A percentile compares a stretch with the other conserved stretches of the same genome.
Conservation (phyloP, 2,888 invertebrate genomes). For the Deroplatys truncata region DNA sequence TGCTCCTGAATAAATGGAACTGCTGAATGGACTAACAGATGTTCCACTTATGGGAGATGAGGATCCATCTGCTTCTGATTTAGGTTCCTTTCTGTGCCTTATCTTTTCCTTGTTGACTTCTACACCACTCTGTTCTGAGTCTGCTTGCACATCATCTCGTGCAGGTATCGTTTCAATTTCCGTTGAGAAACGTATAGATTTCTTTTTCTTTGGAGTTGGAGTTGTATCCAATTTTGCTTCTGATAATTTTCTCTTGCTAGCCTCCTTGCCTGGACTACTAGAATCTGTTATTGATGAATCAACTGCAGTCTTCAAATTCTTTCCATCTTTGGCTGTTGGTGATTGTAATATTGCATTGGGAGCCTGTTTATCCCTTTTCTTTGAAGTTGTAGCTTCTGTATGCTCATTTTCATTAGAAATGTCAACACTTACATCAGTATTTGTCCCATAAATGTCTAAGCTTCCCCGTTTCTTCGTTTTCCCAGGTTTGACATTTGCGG, state of each 20-base stretch:
- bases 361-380: too few species aligned
- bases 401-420: too few species aligned
- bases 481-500: not conserved
- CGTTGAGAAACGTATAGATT: not conserved
- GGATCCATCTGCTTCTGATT: not conserved
- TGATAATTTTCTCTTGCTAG: not conserved
- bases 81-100: not conserved
- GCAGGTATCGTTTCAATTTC: not conserved
- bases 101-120: not conserved
- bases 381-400: too few species aligned
- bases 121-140: not conserved
- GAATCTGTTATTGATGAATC: not conserved
- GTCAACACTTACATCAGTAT: too few species aligned
- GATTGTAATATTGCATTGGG: not conserved
- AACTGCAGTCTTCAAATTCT: not conserved
- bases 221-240: not conserved
- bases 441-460: too few species aligned
- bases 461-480: not conserved
- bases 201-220: not conserved
- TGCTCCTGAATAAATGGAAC: not conserved
- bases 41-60: not conserved
- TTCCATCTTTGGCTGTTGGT: not conserved
- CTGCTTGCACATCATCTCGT: not conserved
- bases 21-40: not conserved
- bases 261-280: not conserved